These are phyloP conservation scores for Aplodontia rufa DNA, from an alignment of 2,113 vertebrate genomes.

Conservation along the genomic window DNA sequence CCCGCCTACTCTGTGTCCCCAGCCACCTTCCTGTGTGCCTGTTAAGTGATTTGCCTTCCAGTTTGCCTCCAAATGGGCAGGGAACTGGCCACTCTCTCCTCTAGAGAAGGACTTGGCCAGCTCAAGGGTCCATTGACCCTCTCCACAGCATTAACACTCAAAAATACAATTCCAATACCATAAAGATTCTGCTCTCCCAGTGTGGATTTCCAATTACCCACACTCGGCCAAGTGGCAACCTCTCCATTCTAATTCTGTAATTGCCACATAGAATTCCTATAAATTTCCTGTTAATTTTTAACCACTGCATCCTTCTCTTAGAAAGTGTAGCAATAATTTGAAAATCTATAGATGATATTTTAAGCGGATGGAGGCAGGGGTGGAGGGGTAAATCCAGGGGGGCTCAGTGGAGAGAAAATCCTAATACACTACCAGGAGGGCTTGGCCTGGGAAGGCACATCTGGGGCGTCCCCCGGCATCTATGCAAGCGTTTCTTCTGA, in stretches of 20 bases:
- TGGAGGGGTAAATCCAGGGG: neutral
- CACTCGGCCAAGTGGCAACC: constrained; percentile 50
- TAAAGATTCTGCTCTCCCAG: constrained; percentile 49
- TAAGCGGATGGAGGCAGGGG: constrained; percentile 27
- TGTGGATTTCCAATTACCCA: constrained; percentile 65
- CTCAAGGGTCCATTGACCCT: constrained; percentile 20
- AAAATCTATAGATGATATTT: constrained; percentile 53
- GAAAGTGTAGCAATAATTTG: constrained; percentile 63
- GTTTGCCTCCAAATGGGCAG: neutral
- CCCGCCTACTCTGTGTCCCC: accelerated
- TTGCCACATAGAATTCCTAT: constrained; percentile 48
- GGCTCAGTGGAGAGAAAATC: neutral
- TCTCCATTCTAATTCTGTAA: constrained; percentile 66
- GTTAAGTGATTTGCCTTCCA: neutral
- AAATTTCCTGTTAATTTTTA: constrained; percentile 58
- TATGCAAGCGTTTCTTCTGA: neutral
- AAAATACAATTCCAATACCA: constrained; percentile 52
- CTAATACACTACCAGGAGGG: neutral
- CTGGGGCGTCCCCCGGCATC: neutral
- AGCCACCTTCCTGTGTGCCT: neutral
- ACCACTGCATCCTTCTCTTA: constrained; percentile 35
- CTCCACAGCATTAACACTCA: constrained; percentile 18
- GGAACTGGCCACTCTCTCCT: neutral
- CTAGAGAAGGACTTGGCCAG: neutral
- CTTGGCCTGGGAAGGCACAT: neutral